phyloP scores from a whole-genome alignment of 1,140 invertebrate species.

The Temnothorax nylanderi region DNA sequence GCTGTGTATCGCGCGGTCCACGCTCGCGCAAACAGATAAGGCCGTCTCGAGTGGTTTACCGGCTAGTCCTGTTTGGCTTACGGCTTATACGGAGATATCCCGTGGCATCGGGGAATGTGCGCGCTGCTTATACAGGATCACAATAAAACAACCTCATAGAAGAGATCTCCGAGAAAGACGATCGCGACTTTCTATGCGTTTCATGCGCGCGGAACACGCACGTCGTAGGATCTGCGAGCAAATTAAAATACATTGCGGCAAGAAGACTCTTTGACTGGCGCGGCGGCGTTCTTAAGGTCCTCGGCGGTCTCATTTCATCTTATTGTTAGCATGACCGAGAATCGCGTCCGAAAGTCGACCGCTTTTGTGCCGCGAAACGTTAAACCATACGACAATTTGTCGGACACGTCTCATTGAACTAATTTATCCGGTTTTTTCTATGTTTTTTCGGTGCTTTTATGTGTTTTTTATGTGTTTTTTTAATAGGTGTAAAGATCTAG shows the following conservation, averaged over 20 bases:
- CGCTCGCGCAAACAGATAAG: constrained; percentile 75
- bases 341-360: too few species aligned
- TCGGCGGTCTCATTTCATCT: too few species aligned
- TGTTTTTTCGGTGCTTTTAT: too few species aligned
- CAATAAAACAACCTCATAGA: constrained; percentile 19
- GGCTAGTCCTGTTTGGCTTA: constrained; percentile 75
- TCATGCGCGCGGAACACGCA: constrained; percentile 20
- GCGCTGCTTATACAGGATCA: constrained; percentile 74
- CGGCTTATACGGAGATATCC: constrained; percentile 73
- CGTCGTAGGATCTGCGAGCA: background rate
- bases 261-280: background rate
- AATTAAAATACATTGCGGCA: constrained; percentile 47
- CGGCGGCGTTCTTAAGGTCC: too few species aligned
- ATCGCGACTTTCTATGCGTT: constrained; percentile 48
- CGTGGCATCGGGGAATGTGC: constrained; percentile 49
- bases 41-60: constrained; percentile 73
- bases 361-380: constrained; percentile 1
- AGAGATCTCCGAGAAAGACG: constrained; percentile 19
- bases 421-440: constrained; percentile 22
- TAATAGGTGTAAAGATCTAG: constrained; percentile 80
- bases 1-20: background rate
- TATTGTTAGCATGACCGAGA: background rate
- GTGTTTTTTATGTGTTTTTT: constrained; percentile 2
- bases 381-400: constrained; percentile 41
- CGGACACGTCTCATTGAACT: background rate